Base-by-base conservation (phyloP, 2,888 invertebrate genomes). In the Eucera pruinosa region DNA sequence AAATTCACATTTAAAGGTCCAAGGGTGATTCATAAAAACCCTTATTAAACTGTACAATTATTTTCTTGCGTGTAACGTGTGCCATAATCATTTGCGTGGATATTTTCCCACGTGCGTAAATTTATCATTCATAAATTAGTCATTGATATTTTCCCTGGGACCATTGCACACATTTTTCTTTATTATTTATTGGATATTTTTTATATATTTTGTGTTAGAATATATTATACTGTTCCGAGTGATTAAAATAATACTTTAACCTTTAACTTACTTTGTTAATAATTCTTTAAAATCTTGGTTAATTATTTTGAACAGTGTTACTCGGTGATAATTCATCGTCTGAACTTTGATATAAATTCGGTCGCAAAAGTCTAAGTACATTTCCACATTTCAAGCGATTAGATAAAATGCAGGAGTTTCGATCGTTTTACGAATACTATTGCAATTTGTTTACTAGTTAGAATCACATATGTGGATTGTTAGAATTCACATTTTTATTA, bases 241-340 rank as follows among this genome's bases (percentile, higher is more conserved):
- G 27, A n/a, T 43, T 25, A n/a, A 13, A 5, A 27, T 13, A 23
- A 33, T 23, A 23, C n/a, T n/a, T n/a, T n/a, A n/a, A n/a, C n/a
- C n/a, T n/a, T n/a, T n/a, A n/a, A n/a, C n/a, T n/a, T n/a, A n/a
- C n/a, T n/a, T n/a, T n/a, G n/a, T n/a, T n/a, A n/a, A n/a, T 30
- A 6, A 5, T 30, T 58, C n/a, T 30, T 5, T 15, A 41, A 52
- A 27, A 20, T 43, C 1, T 41, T 20, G 58, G 15, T 48, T 20
- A 30, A 50, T 27, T 60, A 36, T 30, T 50, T 50, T 50, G 60
- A n/a, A 36, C 41, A 50, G 23, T 50, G 20, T 36, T 20, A 39
- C 5, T 33, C 11, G 23, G 9, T 11, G n/a, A 52, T 15, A 13
- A 25, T 5, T 13, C 13, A 23, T 61, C 2, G n/a, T 25, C n/a